These are phyloP conservation scores for Nasalis larvatus DNA, from an alignment of 2,113 vertebrate species.

Conservation along the genomic window DNA sequence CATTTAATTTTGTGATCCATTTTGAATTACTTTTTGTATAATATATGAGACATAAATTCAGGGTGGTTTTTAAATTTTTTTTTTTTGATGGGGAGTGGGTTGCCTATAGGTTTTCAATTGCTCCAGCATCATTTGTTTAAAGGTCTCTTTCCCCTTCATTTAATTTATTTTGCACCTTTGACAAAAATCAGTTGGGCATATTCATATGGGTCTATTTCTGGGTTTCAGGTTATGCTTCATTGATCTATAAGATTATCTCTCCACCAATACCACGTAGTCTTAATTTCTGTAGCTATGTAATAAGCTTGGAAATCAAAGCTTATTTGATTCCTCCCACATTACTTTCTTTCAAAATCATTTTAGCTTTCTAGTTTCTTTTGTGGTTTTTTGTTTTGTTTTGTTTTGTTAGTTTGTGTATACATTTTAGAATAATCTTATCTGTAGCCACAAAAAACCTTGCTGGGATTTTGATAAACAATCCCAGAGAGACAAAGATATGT, in stretches of 20 bases:
- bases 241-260: neutral
- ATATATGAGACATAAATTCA: neutral
- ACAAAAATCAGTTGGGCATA: neutral
- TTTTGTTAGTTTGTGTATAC: neutral
- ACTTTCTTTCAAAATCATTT: neutral
- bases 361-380: neutral
- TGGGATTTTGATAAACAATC: neutral
- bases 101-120: neutral
- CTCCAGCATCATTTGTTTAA: neutral
- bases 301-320: neutral
- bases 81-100: neutral
- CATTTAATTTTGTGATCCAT: neutral
- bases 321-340: neutral
- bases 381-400: neutral
- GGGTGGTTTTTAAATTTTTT: neutral
- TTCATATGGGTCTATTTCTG: neutral
- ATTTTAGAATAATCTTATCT: neutral
- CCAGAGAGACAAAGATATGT: too few relatives aligned
- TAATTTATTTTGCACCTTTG: neutral
- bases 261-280: too few relatives aligned
- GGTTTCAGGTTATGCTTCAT: neutral
- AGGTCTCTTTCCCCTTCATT: neutral
- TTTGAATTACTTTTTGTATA: constrained; percentile 26
- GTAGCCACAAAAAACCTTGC: neutral
- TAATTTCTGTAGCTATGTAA: neutral